Base-by-base conservation (phyloP, 2,797 vertebrate genomes). In the Luscinia megarhynchos region DNA sequence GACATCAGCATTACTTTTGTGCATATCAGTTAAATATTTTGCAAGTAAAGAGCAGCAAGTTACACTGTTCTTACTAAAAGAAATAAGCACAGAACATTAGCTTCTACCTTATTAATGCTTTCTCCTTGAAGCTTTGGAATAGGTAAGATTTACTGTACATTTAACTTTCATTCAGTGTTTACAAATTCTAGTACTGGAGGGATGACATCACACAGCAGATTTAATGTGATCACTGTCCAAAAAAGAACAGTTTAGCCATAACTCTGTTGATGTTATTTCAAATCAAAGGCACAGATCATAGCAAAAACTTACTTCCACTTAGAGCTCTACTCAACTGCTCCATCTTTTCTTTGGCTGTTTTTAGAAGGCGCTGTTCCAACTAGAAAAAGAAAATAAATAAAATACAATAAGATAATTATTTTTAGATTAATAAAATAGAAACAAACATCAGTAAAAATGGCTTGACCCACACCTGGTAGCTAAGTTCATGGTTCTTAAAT, bases 341-440 rank as follows among this genome's bases (percentile, higher is more conserved):
- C 99, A 99, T 99, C 98, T 99, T 99, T 98, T 99, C 99, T 99
- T 99, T 99, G 98, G 99, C 99, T 84, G 99, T 99, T 98, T 99
- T 99, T 87, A 99, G 98, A 97, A 99, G 98, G 92, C 99, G 99
- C 73, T 99, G 99, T 97, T 99, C 99, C 97, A 99, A 98, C 99
- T 99, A 97, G 87, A 74, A 96, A 41, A 96, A 58, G 16, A 51
- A 94, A 72, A 83, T 9, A 27, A 64, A 84, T 21, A 73, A 84
- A 72, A 79, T 36, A 67, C 12, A 76, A 0, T 43, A 77, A 77
- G 24, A 46, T 15, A 40, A 36, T 40, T 88, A 34, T 54, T 89
- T 91, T 58, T 73, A 1, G 9, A 78, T 50, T 20, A 81, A 89
- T 70, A 66, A 87, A 94, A 45, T 4, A 78, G 45, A 67, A 89